A percentile compares a stretch with the other conserved stretches of the same genome.
These are phyloP conservation scores for Motacilla tschutschensis DNA, from an alignment of 2,113 vertebrate species.

Conservation along the genomic window DNA sequence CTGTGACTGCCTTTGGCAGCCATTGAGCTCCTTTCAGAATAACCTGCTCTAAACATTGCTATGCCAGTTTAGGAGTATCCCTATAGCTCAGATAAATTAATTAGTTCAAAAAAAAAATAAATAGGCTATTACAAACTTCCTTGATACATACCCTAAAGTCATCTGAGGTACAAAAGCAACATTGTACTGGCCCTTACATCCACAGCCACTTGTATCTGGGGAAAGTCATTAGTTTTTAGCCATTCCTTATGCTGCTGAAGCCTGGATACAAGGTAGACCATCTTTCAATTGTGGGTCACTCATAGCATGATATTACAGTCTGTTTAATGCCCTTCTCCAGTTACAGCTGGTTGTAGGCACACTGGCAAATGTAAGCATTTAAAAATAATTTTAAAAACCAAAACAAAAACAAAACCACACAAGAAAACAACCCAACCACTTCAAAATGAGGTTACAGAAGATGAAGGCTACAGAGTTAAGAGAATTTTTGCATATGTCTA, in stretches of 20 bases:
- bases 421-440: background rate
- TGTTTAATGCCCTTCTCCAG: background rate
- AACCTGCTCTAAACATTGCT: background rate
- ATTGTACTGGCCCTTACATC: background rate
- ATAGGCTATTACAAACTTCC: background rate
- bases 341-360: background rate
- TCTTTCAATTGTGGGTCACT: background rate
- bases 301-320: background rate
- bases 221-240: background rate
- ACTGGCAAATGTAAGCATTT: background rate
- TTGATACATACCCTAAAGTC: background rate
- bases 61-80: background rate
- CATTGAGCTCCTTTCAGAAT: background rate
- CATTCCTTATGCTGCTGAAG: background rate
- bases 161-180: background rate
- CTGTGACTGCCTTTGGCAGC: constrained; percentile 33
- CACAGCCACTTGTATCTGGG: background rate
- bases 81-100: background rate
- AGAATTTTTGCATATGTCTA: background rate
- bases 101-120: background rate
- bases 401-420: background rate
- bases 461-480: background rate
- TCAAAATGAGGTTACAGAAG: background rate
- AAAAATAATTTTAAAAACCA: background rate
- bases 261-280: background rate